A percentile compares a stretch with the other conserved stretches of the same genome.
These are phyloP conservation scores for Gnathochromis pfefferi DNA, from an alignment of 2,113 vertebrate genomes.

Conservation along the genomic window DNA sequence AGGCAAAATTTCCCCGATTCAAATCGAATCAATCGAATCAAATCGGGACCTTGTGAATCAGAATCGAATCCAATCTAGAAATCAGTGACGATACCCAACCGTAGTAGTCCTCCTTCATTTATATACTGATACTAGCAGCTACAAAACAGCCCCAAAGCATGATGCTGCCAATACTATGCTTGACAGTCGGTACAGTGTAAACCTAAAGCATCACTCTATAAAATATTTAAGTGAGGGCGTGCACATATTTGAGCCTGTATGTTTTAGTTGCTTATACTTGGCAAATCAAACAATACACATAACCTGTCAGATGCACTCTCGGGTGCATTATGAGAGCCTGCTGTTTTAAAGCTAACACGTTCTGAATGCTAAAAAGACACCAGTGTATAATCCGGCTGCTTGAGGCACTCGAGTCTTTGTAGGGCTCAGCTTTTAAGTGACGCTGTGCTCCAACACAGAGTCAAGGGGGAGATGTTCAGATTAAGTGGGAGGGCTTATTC, in stretches of 20 bases:
- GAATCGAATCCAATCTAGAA: background rate
- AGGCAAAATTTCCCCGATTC: accelerated
- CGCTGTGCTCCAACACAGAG: background rate
- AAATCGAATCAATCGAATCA: accelerated
- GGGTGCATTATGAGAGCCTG: background rate
- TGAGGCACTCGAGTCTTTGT: background rate
- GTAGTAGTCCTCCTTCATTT: background rate
- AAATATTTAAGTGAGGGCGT: background rate
- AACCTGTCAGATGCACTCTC: background rate
- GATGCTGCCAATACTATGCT: background rate
- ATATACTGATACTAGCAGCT: background rate
- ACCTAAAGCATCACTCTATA: background rate
- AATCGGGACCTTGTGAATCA: background rate
- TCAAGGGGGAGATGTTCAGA: background rate
- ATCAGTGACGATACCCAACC: background rate
- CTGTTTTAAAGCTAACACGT: background rate
- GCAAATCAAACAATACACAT: background rate
- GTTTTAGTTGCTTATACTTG: background rate
- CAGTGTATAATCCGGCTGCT: background rate
- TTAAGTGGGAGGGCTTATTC: background rate
- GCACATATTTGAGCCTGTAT: background rate
- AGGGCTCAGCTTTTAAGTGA: background rate
- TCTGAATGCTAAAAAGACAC: background rate
- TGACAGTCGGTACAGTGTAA: background rate
- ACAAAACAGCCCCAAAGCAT: background rate